Conservation (phyloP, 1,140 invertebrate species). For the Episyrphus balteatus region DNA sequence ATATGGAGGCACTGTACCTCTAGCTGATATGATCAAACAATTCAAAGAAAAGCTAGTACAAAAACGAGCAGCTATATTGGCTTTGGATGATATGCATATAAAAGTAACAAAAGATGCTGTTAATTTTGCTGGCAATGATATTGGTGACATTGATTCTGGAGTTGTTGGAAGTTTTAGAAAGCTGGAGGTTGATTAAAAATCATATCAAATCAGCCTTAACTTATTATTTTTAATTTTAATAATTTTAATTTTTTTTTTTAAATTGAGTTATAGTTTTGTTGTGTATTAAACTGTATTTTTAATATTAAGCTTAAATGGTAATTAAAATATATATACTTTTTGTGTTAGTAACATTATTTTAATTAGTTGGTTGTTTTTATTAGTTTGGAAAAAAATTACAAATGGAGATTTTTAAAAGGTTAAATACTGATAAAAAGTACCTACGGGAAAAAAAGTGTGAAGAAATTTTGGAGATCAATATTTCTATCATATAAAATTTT, state of each 20-base stretch:
- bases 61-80: conserved; percentile 53
- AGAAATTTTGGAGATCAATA: no score
- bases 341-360: no score
- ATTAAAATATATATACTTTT: no score
- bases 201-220: no score
- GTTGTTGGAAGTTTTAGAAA: conserved; percentile 69
- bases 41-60: conserved; percentile 55
- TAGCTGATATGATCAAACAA: conserved; percentile 66
- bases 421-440: no score
- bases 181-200: conserved; percentile 62
- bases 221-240: neutral
- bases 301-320: neutral
- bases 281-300: neutral
- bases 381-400: no score
- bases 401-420: no score
- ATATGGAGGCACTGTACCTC: conserved; percentile 67
- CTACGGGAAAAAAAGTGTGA: no score
- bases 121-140: conserved; percentile 49
- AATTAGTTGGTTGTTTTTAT: no score
- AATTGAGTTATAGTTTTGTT: neutral
- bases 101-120: conserved; percentile 52
- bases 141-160: conserved; percentile 52
- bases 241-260: neutral
- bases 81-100: conserved; percentile 67
- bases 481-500: no score